Conservation (phyloP, 1,140 invertebrate genomes). For the Sarcophaga bullata region DNA sequence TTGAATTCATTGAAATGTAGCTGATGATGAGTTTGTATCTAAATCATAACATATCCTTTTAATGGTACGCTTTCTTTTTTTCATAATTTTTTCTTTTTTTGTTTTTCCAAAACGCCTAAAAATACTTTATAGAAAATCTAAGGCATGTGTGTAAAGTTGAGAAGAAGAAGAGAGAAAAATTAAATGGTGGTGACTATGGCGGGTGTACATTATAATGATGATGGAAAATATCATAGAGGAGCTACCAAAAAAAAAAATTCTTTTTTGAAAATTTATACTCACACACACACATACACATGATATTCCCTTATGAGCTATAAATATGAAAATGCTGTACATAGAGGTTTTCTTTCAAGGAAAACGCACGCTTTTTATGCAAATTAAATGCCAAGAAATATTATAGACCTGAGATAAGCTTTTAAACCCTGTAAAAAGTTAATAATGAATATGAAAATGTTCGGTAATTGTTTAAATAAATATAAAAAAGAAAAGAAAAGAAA, state of each 20-base stretch:
- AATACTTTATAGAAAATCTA: background rate
- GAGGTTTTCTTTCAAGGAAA: slow-evolving; percentile 14
- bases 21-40: slow-evolving; percentile 38
- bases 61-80: slow-evolving; percentile 28
- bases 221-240: background rate
- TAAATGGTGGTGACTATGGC: too few relatives aligned
- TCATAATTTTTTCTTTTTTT: background rate
- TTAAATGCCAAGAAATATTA: slow-evolving; percentile 33
- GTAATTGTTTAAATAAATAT: too few relatives aligned
- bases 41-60: slow-evolving; percentile 45
- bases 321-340: slow-evolving; percentile 42
- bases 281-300: background rate
- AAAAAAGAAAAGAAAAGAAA: too few relatives aligned
- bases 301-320: slow-evolving; percentile 51
- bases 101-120: slow-evolving; percentile 3
- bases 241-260: background rate
- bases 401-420: background rate
- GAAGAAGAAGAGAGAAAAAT: too few relatives aligned
- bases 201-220: background rate
- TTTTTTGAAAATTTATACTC: too few relatives aligned
- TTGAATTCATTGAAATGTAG: background rate
- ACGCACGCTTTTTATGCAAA: slow-evolving; percentile 40
- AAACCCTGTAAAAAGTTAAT: too few relatives aligned
- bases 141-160: background rate
- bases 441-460: too few relatives aligned